phyloP scores from a whole-genome alignment of 2,797 vertebrate genomes.

The Danio tinwini region DNA sequence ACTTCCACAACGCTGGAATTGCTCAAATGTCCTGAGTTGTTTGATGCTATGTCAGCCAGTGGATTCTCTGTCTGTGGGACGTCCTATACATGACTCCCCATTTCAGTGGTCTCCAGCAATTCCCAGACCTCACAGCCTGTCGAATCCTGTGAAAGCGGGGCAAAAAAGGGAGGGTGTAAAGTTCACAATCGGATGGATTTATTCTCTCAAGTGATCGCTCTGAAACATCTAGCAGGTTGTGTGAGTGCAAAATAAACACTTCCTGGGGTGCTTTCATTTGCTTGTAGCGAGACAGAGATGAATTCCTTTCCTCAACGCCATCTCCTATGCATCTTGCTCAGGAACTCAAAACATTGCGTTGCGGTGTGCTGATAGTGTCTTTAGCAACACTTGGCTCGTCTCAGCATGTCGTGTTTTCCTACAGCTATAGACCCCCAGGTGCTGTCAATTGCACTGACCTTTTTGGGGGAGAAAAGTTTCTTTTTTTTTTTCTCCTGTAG shows the following conservation, averaged over 20 bases:
- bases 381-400: constrained; percentile 70
- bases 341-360: constrained; percentile 56
- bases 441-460: constrained; percentile 13
- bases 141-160: constrained; percentile 25
- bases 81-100: not conserved
- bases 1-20: too few relatives aligned
- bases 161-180: constrained; percentile 37
- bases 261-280: constrained; percentile 66
- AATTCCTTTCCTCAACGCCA: constrained; percentile 73
- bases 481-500: not conserved
- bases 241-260: constrained; percentile 52
- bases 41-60: not conserved
- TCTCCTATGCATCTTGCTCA: constrained; percentile 60
- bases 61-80: not conserved
- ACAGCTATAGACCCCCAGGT: not conserved
- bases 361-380: constrained; percentile 67
- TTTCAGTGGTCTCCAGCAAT: not conserved
- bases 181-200: constrained; percentile 33
- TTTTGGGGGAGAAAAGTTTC: not conserved
- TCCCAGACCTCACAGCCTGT: constrained; percentile 8
- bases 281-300: constrained; percentile 66
- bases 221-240: not conserved
- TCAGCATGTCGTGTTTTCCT: constrained; percentile 39
- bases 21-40: too few relatives aligned
- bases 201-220: constrained; percentile 25